Percentiles rank a stretch among this genome's conserved stretches.
Conservation (phyloP, 2,888 invertebrate species). For the Torymus texanus region DNA sequence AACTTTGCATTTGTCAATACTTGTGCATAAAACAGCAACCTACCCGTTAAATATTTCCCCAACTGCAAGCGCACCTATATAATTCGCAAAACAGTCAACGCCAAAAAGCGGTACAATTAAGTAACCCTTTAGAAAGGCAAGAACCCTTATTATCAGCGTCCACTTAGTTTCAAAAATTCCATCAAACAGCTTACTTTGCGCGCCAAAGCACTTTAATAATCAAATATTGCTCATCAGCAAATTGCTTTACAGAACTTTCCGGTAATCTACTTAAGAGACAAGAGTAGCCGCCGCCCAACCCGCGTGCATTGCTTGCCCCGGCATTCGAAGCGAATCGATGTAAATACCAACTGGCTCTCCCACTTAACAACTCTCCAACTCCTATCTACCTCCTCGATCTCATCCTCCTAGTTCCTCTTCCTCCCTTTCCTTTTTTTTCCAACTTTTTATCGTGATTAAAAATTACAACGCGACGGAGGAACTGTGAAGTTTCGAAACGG, state of each 20-base stretch:
- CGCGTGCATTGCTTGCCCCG: background rate
- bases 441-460: slow-evolving; percentile 54
- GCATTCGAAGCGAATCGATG: slow-evolving; percentile 34
- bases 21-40: no score
- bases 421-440: slow-evolving; percentile 8
- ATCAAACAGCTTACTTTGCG: background rate
- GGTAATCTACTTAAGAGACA: slow-evolving; percentile 27
- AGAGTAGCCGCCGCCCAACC: background rate
- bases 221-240: slow-evolving; percentile 41
- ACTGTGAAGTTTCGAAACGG: slow-evolving; percentile 12
- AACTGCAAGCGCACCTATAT: no score
- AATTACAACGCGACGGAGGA: slow-evolving; percentile 34
- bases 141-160: background rate
- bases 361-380: slow-evolving; percentile 19
- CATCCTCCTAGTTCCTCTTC: background rate
- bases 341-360: slow-evolving; percentile 31
- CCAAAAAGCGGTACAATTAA: no score
- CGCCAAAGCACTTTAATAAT: slow-evolving; percentile 30
- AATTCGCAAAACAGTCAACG: no score
- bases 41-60: no score
- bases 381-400: background rate
- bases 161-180: background rate
- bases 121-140: no score
- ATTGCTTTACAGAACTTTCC: slow-evolving; percentile 43
- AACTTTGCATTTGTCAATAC: no score